Base-by-base conservation (phyloP, 2,797 vertebrate genomes). In the Crenichthys baileyi region DNA sequence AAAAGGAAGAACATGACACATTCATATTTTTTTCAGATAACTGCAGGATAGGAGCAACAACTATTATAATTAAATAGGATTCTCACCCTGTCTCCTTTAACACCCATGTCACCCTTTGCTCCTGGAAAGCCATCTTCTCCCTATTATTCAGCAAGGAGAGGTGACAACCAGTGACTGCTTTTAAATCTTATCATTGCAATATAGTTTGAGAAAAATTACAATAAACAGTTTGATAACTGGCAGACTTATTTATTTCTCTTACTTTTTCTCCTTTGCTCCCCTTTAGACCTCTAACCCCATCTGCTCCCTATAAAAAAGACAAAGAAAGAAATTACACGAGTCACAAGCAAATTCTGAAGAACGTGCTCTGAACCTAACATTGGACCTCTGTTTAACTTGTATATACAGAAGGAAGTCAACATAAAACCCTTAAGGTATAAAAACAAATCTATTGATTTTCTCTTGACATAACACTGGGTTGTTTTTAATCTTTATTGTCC, bases 261-360 rank as follows among this genome's bases (percentile, higher is more conserved):
- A 98, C 97, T 96, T 96, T 97, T 86, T 97, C 97, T 81, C 98
- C 98, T 95, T 98, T 98, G 91, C 96, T 94, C 73, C 97, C 98
- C 87, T 97, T 98, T 78, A 97, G 90, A 44, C 98, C 98, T 46
- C 97, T 92, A 56, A 97, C 86, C n/a, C 98, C 97, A 75, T 97
- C 97, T 44, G 96, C 96, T 75, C 98, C 98, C 97, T 98, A 90
- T 70, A n/a, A 79, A 86, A 70, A 26, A 70, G 20, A 58, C 13
- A 80, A 76, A 20, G 24, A 48, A 46, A 15, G 6, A 26, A 26
- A 46, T 70, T 46, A 1, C 74, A 77, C 36, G 9, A 12, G n/a
- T 78, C 67, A 73, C 7, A 75, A 56, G 31, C 79, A 75, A 75
- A 73, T 18, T 51, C 8, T 16, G 18, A 2, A 55, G 29, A 63